These are phyloP conservation scores for Anticlea derivata DNA, from an alignment of 2,888 invertebrate species.

Conservation along the genomic window DNA sequence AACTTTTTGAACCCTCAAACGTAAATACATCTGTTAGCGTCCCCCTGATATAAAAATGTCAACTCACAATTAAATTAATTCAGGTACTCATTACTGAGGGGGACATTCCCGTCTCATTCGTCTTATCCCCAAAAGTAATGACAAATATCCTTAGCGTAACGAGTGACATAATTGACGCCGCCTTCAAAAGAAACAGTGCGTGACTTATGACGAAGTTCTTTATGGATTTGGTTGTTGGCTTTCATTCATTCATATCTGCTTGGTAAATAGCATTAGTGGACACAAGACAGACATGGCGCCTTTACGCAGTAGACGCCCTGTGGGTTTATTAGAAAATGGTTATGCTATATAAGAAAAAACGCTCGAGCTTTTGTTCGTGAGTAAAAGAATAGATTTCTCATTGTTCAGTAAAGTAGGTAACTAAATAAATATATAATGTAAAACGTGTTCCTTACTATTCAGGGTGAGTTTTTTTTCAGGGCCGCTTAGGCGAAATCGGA, in stretches of 20 bases:
- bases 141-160: slow-evolving; percentile 29
- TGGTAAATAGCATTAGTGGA: slow-evolving; percentile 44
- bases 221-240: slow-evolving; percentile 30
- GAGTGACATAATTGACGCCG: slow-evolving; percentile 35
- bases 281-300: slow-evolving; percentile 44
- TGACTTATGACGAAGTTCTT: slow-evolving; percentile 21
- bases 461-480: too few species aligned
- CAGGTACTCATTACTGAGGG: slow-evolving; percentile 22
- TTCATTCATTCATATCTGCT: slow-evolving; percentile 42
- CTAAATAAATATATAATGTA: too few species aligned
- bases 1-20: slow-evolving; percentile 1
- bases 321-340: slow-evolving; percentile 30
- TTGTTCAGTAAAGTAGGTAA: too few species aligned
- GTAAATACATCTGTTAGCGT: slow-evolving; percentile 35
- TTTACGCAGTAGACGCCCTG: slow-evolving; percentile 19
- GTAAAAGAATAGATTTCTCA: too few species aligned
- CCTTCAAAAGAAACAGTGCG: slow-evolving; percentile 35
- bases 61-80: slow-evolving; percentile 34
- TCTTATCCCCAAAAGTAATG: slow-evolving; percentile 27
- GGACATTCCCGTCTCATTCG: slow-evolving; percentile 26
- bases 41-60: slow-evolving; percentile 28
- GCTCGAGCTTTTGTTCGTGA: too few species aligned
- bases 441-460: too few species aligned
- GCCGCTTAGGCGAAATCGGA: too few species aligned
- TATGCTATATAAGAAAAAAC: too few species aligned